Evolutionary conservation across 2,797 vertebrate species (phyloP).

Genomic region (Rhinatrema bivittatum): DNA sequence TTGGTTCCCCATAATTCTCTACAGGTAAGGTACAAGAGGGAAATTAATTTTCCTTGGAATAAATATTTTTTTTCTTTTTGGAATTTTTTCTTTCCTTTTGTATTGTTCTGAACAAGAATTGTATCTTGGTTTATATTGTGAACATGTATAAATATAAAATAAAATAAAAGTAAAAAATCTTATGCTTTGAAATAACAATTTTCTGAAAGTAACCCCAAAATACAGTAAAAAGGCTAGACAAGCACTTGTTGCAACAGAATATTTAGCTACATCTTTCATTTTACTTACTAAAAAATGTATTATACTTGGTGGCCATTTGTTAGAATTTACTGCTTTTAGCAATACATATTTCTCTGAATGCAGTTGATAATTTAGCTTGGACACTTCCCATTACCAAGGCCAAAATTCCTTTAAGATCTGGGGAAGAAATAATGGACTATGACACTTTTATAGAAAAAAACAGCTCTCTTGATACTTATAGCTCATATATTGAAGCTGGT

Average conservation of each 20-base stretch:
- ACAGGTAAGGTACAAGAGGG: too few species aligned
- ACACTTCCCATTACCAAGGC: neutral
- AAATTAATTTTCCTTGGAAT: too few species aligned
- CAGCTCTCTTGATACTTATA: neutral
- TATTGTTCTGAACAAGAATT: too few species aligned
- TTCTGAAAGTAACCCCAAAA: neutral
- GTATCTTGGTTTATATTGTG: too few species aligned
- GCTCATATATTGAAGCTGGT: neutral
- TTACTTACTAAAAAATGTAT: neutral
- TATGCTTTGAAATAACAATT: too few species aligned
- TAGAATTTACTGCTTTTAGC: neutral
- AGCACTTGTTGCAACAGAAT: neutral
- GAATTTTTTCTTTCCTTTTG: too few species aligned
- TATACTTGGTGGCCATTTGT: neutral
- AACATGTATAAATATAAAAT: too few species aligned
- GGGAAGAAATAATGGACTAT: constrained; percentile 1
- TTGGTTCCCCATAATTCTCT: too few species aligned
- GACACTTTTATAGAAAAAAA: constrained; percentile 1
- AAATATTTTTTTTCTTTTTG: too few species aligned
- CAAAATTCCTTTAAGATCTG: constrained; percentile 5
- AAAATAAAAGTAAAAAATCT: too few species aligned
- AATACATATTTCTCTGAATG: neutral
- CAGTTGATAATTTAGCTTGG: constrained; percentile 2
- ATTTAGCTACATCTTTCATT: neutral
- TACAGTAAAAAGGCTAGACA: too few species aligned